Evolutionary conservation across 2,888 invertebrate species (phyloP), one percentile per base, ranked within the genome.

Genomic region (Leuctra nigra): DNA sequence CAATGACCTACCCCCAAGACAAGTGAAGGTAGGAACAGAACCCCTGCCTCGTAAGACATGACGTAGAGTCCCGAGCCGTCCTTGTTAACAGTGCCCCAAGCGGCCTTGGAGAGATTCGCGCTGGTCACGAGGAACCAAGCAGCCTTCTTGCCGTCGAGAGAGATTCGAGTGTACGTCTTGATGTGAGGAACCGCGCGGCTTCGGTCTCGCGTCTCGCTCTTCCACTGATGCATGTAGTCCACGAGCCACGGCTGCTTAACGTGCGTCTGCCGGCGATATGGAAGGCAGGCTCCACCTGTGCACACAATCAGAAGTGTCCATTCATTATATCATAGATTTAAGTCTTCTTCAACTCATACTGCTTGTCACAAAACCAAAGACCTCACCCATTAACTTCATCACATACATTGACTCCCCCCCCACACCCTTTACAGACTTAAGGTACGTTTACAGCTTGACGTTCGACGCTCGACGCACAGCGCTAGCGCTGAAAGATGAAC

Each of bases 81-180:
- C 69, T 82, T 78, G 72, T 81, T 71, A 7, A 74, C 61, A 9
- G 74, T 74, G 38, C 98, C 98, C 98, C 98, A 98, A 0, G 98
- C 98, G 1, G 97, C 93, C 75, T 96, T 97, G 11, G 97, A 98
- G 25, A 97, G 75, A 75, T 99, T 99, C 0, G 91, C 93, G 54
- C 96, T 96, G 0, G 95, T 95, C 0, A 97, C 74, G 0, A 91
- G 72, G 69, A 89, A 92, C 85, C 86, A 98, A 0, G 91, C 84
- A 2, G 87, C 77, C 63, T 75, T 72, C n/a, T 72, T 74, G 57
- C 74, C 69, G 67, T 86, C 83, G 0, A 85, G 83, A 0, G 87
- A 87, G 2, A 84, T 72, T 9, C 96, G 78, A 0, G 84, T 81
- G 70, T 96, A 98, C 0, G 86, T 83, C 72, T 99, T 99, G 36